Percentiles rank a stretch among this genome's conserved stretches.
Conservation (phyloP, 2,888 invertebrate genomes). For the Xestobium rufovillosum region DNA sequence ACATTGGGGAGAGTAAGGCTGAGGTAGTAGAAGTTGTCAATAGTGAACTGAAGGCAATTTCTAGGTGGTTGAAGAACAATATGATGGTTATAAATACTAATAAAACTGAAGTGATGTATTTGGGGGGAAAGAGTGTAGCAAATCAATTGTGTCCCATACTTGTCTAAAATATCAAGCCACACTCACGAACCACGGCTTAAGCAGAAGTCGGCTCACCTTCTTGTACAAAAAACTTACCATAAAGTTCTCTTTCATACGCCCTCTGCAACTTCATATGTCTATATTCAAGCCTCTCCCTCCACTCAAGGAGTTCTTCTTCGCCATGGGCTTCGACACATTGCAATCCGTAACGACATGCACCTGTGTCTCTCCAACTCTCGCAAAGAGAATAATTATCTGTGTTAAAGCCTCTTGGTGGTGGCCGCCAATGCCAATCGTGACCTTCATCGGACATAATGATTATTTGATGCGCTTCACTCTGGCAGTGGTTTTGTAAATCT, state of each 20-base stretch:
- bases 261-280: conserved; percentile 54
- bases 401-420: conserved; percentile 61
- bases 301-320: conserved; percentile 61
- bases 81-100: no score
- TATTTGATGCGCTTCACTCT: conserved; percentile 51
- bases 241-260: conserved; percentile 61
- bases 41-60: no score
- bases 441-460: conserved; percentile 64
- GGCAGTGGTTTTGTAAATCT: conserved; percentile 52
- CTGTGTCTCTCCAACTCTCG: conserved; percentile 50
- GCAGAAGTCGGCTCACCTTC: no score
- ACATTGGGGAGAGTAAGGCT: no score
- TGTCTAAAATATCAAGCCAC: no score
- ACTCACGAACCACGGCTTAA: no score
- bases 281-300: conserved; percentile 65
- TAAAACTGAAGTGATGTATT: no score
- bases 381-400: conserved; percentile 58
- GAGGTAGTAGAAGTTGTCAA: no score
- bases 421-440: conserved; percentile 60
- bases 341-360: conserved; percentile 58
- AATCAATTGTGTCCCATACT: no score
- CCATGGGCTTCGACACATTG: conserved; percentile 72
- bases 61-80: no score
- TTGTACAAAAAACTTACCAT: conserved; percentile 43
- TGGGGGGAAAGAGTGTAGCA: no score